A percentile compares a stretch with the other conserved stretches of the same genome.
These are phyloP conservation scores for Falco rusticolus DNA, from an alignment of 2,797 vertebrate genomes.

Conservation along the genomic window DNA sequence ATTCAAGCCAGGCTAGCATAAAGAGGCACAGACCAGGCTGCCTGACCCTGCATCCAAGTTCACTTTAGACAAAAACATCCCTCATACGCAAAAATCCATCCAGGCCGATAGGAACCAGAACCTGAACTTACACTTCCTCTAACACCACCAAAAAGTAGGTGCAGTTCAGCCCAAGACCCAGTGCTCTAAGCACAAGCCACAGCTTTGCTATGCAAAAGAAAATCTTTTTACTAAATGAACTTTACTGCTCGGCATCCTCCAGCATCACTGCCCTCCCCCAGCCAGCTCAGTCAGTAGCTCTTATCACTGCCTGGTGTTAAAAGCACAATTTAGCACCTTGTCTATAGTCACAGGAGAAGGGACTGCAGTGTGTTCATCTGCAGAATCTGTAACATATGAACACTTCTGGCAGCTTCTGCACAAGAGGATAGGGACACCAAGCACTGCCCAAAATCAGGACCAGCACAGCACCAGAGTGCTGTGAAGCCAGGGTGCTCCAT, in stretches of 20 bases:
- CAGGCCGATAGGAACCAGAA: not conserved
- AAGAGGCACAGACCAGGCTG: not conserved
- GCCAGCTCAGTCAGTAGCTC: not conserved
- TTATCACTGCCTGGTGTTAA: not conserved
- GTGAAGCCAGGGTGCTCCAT: accelerated
- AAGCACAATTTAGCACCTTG: not conserved
- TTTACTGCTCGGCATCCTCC: not conserved
- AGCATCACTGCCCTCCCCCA: not conserved
- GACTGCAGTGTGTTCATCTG: not conserved
- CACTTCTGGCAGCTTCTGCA: not conserved
- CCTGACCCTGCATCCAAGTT: not conserved
- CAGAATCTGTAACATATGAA: not conserved
- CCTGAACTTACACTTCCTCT: not conserved
- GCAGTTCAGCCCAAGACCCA: not conserved
- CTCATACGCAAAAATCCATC: not conserved
- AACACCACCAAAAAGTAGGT: not conserved
- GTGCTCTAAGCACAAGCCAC: not conserved
- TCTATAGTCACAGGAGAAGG: not conserved
- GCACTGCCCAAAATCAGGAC: not conserved
- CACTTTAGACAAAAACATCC: not conserved
- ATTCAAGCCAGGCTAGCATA: not conserved
- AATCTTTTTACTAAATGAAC: not conserved
- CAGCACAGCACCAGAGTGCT: not conserved
- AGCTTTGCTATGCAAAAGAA: not conserved
- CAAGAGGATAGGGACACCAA: not conserved